Evolutionary conservation across 2,797 vertebrate genomes (phyloP), one percentile per base, ranked within the genome.

Genomic region (Protosalanx chinensis): DNA sequence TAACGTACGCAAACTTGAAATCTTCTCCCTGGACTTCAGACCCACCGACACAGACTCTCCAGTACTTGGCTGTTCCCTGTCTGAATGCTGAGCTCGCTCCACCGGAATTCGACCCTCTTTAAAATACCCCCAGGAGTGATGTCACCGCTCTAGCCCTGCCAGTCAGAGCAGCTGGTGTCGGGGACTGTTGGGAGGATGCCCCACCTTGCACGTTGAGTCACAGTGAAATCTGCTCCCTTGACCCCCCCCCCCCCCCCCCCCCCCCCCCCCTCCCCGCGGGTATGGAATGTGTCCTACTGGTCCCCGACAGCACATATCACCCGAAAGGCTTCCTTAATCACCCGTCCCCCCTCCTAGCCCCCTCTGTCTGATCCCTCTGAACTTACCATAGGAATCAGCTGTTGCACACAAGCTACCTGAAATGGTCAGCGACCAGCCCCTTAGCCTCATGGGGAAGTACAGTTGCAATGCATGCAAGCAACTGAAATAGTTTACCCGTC

Each of bases 121-220:
- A 96, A 96, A 96, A 91, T 92, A 93, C 91, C 90, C 90, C 93
- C 86, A 87, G 92, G 88, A 85, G 87, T 91, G 89, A 92, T 93
- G 93, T 95, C 94, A 95, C 93, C 84, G 90, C 89, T 93, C 92
- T 88, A 85, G 85, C 78, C 64, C 89, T 92, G 94, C 93, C 93
- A 94, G 86, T 92, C 89, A 90, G 65, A 86, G 91, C 93, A 95
- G 94, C 95, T 95, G 95, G 94, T 95, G 95, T 95, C 91, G 88
- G 86, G 78, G 81, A 77, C 78, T 72, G 46, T 80, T 80, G 82
- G 85, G 82, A 86, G 83, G 86, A 84, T 83, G 83, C 82, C 81
- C 72, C 8, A 62, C 6, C 56, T 33, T 64, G 10, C 29, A n/a
- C 65, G 79, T 76, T 75, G n/a, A 73, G 78, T 76, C 82, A 68